These are phyloP conservation scores for Xanthia icteritia DNA, from an alignment of 2,888 invertebrate genomes.

Conservation along the genomic window DNA sequence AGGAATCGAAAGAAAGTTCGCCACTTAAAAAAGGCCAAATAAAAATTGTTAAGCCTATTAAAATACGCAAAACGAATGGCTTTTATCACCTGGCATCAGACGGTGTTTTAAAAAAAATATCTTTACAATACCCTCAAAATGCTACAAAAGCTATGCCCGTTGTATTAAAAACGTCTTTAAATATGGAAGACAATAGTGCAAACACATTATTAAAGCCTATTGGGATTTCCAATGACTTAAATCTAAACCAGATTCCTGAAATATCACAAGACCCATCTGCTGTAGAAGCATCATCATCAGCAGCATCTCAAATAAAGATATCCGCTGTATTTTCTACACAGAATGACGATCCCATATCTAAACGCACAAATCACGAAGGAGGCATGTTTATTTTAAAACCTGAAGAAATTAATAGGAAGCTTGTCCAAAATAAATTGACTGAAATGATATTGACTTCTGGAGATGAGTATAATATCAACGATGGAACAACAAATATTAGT, in stretches of 20 bases:
- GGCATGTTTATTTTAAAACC: slow-evolving; percentile 85
- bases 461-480: not conserved
- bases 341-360: slow-evolving; percentile 37
- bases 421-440: slow-evolving; percentile 50
- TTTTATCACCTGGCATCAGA: slow-evolving; percentile 78
- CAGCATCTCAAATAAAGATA: slow-evolving; percentile 77
- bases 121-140: slow-evolving; percentile 41
- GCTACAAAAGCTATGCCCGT: slow-evolving; percentile 21
- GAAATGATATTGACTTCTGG: slow-evolving; percentile 7
- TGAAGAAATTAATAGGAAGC: slow-evolving; percentile 85
- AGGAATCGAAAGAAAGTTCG: slow-evolving; percentile 38
- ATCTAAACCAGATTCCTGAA: slow-evolving; percentile 5
- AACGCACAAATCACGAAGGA: slow-evolving; percentile 65
- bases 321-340: slow-evolving; percentile 67
- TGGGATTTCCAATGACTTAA: not conserved
- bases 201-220: slow-evolving; percentile 13
- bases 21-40: slow-evolving; percentile 48
- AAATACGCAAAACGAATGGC: slow-evolving; percentile 80
- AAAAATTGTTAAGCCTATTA: slow-evolving; percentile 82
- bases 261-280: slow-evolving; percentile 55
- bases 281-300: slow-evolving; percentile 68
- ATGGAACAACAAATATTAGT: slow-evolving; percentile 1
- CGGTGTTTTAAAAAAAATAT: slow-evolving; percentile 67
- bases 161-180: slow-evolving; percentile 28
- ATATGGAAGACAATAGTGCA: not conserved